Evolutionary conservation across 2,113 vertebrate genomes (phyloP).

Genomic region (Nyctereutes procyonoides): DNA sequence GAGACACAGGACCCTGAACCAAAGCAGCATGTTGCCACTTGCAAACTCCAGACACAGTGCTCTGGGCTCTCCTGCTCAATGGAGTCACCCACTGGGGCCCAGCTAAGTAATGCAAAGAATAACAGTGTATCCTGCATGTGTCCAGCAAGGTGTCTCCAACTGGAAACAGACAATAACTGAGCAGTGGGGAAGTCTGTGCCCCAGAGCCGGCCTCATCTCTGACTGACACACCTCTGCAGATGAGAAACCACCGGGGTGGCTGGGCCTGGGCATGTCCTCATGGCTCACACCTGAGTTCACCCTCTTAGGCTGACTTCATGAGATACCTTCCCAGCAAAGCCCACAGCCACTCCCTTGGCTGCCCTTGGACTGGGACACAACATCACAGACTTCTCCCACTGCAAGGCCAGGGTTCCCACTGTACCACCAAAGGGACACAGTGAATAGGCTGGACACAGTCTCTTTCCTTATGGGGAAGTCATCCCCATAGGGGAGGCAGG

Average conservation of each 20-base stretch:
- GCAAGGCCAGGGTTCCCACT: neutral
- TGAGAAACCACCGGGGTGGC: neutral
- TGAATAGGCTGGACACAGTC: neutral
- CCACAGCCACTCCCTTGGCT: too few relatives aligned
- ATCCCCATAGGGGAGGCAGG: neutral
- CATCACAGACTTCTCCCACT: neutral
- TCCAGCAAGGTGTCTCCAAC: neutral
- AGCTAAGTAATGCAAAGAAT: neutral
- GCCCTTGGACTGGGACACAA: neutral
- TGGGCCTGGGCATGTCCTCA: neutral
- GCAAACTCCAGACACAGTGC: neutral
- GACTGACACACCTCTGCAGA: neutral
- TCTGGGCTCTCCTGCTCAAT: neutral
- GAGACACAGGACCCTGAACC: too few relatives aligned
- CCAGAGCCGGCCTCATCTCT: neutral
- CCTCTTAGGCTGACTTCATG: neutral
- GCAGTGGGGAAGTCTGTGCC: neutral
- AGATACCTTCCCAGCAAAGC: neutral
- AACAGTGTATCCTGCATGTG: neutral
- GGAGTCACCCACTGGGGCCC: neutral
- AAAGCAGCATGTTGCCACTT: neutral
- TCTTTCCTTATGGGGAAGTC: neutral
- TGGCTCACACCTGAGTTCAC: neutral
- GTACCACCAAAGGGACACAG: neutral
- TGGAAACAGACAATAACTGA: neutral